phyloP scores from a whole-genome alignment of 1,140 invertebrate species.

The Caenorhabditis brenneri region DNA sequence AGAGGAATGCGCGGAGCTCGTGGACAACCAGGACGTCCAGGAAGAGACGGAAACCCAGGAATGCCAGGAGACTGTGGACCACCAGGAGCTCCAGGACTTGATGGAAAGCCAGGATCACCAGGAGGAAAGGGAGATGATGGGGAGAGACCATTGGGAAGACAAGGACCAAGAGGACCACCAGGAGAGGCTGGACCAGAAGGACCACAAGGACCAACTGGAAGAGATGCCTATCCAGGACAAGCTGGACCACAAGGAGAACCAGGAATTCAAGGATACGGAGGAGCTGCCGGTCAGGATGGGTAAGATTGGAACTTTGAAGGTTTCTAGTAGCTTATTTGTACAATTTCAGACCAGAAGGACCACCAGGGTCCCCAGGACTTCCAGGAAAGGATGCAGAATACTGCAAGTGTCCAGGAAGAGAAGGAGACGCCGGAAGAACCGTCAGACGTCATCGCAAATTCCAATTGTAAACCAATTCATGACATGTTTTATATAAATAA shows the following conservation, averaged over 20 bases:
- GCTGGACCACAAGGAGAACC: slow-evolving; percentile 59
- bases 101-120: slow-evolving; percentile 56
- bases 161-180: slow-evolving; percentile 55
- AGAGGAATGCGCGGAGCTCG: slow-evolving; percentile 66
- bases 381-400: slow-evolving; percentile 59
- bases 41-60: slow-evolving; percentile 62
- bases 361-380: slow-evolving; percentile 4
- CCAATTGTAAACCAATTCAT: slow-evolving; percentile 4
- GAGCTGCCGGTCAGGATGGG: slow-evolving; percentile 59
- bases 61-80: slow-evolving; percentile 59
- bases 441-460: slow-evolving; percentile 45
- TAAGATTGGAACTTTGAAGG: too few relatives aligned
- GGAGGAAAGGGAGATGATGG: slow-evolving; percentile 59
- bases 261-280: slow-evolving; percentile 52
- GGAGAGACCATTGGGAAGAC: slow-evolving; percentile 57
- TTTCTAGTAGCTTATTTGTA: too few relatives aligned
- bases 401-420: slow-evolving; percentile 54
- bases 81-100: slow-evolving; percentile 50
- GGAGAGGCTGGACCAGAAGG: slow-evolving; percentile 55
- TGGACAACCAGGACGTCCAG: slow-evolving; percentile 60
- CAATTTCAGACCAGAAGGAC: slow-evolving; percentile 27
- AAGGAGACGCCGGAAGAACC: slow-evolving; percentile 41
- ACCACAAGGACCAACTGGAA: slow-evolving; percentile 55
- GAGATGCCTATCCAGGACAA: slow-evolving; percentile 57
- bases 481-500: slow-evolving; percentile 12